Evolutionary conservation across 2,113 vertebrate species (phyloP).

Genomic region (Corydoras maculifer): DNA sequence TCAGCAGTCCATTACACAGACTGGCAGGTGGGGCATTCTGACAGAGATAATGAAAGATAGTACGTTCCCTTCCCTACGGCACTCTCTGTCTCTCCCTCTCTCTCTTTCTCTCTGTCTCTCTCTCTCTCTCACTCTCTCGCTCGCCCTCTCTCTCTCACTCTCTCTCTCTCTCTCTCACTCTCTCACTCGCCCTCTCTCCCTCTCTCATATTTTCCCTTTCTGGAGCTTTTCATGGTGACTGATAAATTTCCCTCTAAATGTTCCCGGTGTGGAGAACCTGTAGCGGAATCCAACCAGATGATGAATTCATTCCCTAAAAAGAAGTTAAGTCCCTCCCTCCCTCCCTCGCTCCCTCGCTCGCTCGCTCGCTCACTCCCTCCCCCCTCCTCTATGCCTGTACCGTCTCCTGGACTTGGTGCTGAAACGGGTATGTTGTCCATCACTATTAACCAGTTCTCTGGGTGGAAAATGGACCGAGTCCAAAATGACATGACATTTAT

Average conservation of each 20-base stretch:
- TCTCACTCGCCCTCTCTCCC: slow-evolving; percentile 9
- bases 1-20: slow-evolving; percentile 57
- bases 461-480: too few relatives aligned
- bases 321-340: slow-evolving; percentile 33
- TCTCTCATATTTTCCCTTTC: slow-evolving; percentile 58
- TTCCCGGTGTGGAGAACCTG: slow-evolving; percentile 60
- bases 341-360: background rate
- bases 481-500: too few relatives aligned
- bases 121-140: too few relatives aligned
- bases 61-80: slow-evolving; percentile 43
- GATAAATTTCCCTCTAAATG: slow-evolving; percentile 63
- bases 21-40: slow-evolving; percentile 60
- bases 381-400: background rate
- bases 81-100: background rate
- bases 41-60: slow-evolving; percentile 62
- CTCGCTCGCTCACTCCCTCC: background rate
- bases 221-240: slow-evolving; percentile 58
- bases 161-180: background rate
- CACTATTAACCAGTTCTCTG: too few relatives aligned
- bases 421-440: too few relatives aligned
- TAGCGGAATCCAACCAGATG: slow-evolving; percentile 49
- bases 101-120: background rate
- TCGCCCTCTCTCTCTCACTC: too few relatives aligned
- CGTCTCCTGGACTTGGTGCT: background rate
- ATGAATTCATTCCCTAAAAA: slow-evolving; percentile 53